Conservation (phyloP, 2,797 vertebrate species). For the Macropodus opercularis region DNA sequence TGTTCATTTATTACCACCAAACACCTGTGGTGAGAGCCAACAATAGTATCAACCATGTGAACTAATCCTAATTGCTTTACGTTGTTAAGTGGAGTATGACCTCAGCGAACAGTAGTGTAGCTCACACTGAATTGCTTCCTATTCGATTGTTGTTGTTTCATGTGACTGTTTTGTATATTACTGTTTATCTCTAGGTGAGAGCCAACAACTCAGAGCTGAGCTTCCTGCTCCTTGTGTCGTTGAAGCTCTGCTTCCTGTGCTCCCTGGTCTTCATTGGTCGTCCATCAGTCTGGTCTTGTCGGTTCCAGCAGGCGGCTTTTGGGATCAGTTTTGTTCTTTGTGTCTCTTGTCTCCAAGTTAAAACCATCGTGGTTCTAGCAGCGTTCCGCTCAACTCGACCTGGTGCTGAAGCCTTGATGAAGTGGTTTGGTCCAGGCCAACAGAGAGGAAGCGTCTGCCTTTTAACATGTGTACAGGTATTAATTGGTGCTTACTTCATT, state of each 20-base stretch:
- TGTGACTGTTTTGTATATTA: too few species aligned
- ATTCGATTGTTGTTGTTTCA: too few species aligned
- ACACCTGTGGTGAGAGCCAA: constrained; percentile 68
- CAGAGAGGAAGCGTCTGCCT: constrained; percentile 75
- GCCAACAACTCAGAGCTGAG: constrained; percentile 82
- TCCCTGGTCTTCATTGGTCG: constrained; percentile 76
- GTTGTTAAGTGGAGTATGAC: too few species aligned
- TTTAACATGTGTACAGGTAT: constrained; percentile 75
- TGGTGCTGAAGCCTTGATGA: constrained; percentile 66
- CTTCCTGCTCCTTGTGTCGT: constrained; percentile 75
- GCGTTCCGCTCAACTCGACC: constrained; percentile 73
- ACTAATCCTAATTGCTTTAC: too few species aligned
- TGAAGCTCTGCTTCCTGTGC: constrained; percentile 80
- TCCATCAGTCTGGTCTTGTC: constrained; percentile 67
- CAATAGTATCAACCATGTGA: too few species aligned
- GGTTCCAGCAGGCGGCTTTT: constrained; percentile 70
- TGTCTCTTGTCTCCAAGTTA: constrained; percentile 71
- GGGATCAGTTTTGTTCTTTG: constrained; percentile 74
- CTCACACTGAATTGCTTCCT: too few species aligned
- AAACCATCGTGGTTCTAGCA: constrained; percentile 77
- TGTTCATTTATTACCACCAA: constrained; percentile 68
- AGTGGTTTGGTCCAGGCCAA: constrained; percentile 74
- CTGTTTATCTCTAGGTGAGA: constrained; percentile 53
- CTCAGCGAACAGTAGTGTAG: too few species aligned
- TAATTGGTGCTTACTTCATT: too few species aligned